Conservation (phyloP, 2,888 invertebrate genomes). For the Slavum lentiscoides region DNA sequence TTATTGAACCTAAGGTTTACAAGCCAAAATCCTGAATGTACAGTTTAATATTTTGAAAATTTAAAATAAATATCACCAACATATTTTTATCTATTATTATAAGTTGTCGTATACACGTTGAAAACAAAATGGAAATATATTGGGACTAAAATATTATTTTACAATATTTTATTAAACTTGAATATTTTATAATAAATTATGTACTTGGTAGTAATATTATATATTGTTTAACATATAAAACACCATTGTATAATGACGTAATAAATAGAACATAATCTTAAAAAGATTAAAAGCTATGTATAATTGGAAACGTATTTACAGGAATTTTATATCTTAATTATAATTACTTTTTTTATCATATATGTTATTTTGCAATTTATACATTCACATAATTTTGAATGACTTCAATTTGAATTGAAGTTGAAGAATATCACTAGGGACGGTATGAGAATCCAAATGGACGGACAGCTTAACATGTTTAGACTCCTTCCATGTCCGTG, state of each 20-base stretch:
- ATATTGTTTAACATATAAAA: constrained; percentile 1
- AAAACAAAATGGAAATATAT: constrained; percentile 19
- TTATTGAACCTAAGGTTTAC: constrained; percentile 6
- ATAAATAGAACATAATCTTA: neutral
- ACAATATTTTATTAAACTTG: neutral
- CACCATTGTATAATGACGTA: neutral
- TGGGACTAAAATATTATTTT: neutral
- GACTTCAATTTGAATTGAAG: constrained; percentile 15
- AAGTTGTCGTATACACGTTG: constrained; percentile 39
- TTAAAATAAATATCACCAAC: constrained; percentile 4
- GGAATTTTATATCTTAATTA: neutral
- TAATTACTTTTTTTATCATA: neutral
- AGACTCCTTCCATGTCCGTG: constrained; percentile 62
- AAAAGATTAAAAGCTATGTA: constrained; percentile 8
- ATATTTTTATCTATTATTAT: constrained; percentile 15
- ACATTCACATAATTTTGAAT: neutral
- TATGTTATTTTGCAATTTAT: neutral
- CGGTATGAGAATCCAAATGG: constrained; percentile 57
- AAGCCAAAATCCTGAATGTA: constrained; percentile 6
- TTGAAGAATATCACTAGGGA: constrained; percentile 43
- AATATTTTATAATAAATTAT: constrained; percentile 1
- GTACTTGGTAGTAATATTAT: neutral
- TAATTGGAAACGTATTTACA: constrained; percentile 24
- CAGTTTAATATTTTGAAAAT: neutral
- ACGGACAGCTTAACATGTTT: constrained; percentile 58